Evolutionary conservation across 2,797 vertebrate species (phyloP).

Genomic region (Xiphorhynchus erythropygius): DNA sequence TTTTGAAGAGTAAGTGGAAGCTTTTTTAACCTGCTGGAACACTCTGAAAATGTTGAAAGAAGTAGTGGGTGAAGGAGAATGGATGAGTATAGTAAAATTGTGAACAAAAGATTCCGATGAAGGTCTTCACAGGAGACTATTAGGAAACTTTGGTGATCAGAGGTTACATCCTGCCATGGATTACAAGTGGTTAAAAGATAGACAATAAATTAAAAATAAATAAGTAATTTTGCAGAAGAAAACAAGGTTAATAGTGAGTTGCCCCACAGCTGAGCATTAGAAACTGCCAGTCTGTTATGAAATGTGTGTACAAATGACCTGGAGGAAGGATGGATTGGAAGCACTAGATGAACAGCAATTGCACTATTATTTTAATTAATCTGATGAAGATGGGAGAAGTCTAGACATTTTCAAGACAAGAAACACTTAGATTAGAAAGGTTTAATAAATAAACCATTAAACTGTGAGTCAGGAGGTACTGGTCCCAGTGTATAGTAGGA

Average conservation of each 20-base stretch:
- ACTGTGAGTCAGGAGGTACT: not conserved
- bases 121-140: constrained; percentile 3
- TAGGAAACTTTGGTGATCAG: not conserved
- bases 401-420: not conserved
- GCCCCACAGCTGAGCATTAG: not conserved
- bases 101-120: not conserved
- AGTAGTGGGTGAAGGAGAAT: not conserved
- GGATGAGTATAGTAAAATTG: not conserved
- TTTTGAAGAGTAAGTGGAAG: not conserved
- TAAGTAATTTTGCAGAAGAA: constrained; percentile 21
- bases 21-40: not conserved
- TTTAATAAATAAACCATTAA: not conserved
- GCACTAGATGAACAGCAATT: not conserved
- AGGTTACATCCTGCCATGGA: not conserved
- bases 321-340: not conserved
- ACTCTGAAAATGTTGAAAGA: not conserved
- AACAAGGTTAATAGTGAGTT: constrained; percentile 3
- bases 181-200: constrained; percentile 15
- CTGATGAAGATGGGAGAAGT: not conserved
- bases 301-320: not conserved
- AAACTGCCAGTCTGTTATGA: not conserved
- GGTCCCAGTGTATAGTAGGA: not conserved
- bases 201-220: constrained; percentile 33
- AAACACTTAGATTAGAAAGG: not conserved
- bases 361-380: not conserved